These are phyloP conservation scores for Lasioglossum baleicum DNA, from an alignment of 1,140 invertebrate genomes.

Conservation along the genomic window DNA sequence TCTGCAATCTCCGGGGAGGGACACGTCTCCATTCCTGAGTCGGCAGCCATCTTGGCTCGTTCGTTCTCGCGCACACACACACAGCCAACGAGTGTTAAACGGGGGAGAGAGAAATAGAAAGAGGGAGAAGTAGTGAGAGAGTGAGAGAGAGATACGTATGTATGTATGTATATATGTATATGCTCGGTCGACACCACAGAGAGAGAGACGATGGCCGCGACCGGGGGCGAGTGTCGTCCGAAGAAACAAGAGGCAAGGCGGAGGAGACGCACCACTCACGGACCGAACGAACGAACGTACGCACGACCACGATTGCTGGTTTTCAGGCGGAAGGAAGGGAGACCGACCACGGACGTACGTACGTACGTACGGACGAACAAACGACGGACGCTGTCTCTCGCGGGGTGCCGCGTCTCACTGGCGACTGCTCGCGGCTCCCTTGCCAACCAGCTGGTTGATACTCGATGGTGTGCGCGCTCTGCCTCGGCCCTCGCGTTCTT, in stretches of 20 bases:
- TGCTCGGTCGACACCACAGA: slow-evolving; percentile 38
- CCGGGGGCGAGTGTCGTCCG: slow-evolving; percentile 42
- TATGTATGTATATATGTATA: slow-evolving; percentile 12
- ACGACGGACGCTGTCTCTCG: slow-evolving; percentile 69
- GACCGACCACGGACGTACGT: slow-evolving; percentile 49
- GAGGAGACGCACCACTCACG: slow-evolving; percentile 51
- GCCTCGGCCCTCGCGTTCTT: slow-evolving; percentile 69
- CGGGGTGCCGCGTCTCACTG: slow-evolving; percentile 77
- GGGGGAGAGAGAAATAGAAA: slow-evolving; percentile 10
- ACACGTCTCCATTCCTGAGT: slow-evolving; percentile 90
- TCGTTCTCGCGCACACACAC: slow-evolving; percentile 65
- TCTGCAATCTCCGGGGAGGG: slow-evolving; percentile 89
- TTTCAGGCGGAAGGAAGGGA: slow-evolving; percentile 42
- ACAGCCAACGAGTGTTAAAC: slow-evolving; percentile 13
- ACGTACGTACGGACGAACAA: slow-evolving; percentile 53
- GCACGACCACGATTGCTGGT: slow-evolving; percentile 40
- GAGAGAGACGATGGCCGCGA: slow-evolving; percentile 52
- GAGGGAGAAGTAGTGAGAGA: background rate
- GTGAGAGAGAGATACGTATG: no score
- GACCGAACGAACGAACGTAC: slow-evolving; percentile 50
- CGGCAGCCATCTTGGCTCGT: slow-evolving; percentile 86
- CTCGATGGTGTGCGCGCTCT: slow-evolving; percentile 56
- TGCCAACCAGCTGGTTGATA: slow-evolving; percentile 75
- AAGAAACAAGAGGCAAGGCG: slow-evolving; percentile 47
- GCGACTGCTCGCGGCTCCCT: slow-evolving; percentile 72